Evolutionary conservation across 92 coral and sea anemone species (phyloP).

Genomic region (Zoanthus sociatus): DNA sequence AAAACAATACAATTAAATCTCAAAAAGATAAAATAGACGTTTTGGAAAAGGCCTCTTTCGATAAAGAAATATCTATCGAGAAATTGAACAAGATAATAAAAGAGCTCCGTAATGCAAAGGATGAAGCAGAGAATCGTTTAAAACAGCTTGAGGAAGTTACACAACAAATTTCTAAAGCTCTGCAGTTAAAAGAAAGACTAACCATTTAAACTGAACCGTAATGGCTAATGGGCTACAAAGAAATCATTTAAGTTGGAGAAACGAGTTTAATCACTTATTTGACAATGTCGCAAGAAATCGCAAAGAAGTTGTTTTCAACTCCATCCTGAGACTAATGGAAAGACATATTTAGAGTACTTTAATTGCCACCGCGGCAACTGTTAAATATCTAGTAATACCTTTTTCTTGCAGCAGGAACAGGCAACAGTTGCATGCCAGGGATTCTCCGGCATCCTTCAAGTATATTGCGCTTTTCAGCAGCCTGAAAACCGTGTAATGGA

Average conservation of each 20-base stretch:
- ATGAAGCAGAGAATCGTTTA: constrained; percentile 50
- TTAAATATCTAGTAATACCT: too few species aligned
- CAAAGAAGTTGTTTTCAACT: too few species aligned
- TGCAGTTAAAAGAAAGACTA: constrained; percentile 25
- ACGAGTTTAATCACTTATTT: constrained; percentile 39
- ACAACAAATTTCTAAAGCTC: constrained; percentile 38
- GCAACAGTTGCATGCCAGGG: too few species aligned
- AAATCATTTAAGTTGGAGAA: constrained; percentile 12
- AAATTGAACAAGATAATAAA: constrained; percentile 41
- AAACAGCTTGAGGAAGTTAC: constrained; percentile 69
- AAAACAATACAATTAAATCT: constrained; percentile 23
- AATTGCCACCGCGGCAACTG: too few species aligned
- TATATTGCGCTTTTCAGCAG: too few species aligned
- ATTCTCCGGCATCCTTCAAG: too few species aligned
- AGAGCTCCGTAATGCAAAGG: constrained; percentile 55
- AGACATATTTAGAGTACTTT: too few species aligned
- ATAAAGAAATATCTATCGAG: constrained; percentile 8
- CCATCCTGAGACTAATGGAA: too few species aligned
- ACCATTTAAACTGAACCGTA: neutral
- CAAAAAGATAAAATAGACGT: constrained; percentile 25
- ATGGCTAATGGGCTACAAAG: neutral
- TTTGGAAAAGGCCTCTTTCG: constrained; percentile 8
- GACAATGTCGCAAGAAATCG: neutral
- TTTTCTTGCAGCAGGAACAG: too few species aligned
- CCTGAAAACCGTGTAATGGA: too few species aligned